Evolutionary conservation across 1,140 invertebrate genomes (phyloP), one percentile per base, ranked within the genome.

Genomic region (Megalonaias nervosa): DNA sequence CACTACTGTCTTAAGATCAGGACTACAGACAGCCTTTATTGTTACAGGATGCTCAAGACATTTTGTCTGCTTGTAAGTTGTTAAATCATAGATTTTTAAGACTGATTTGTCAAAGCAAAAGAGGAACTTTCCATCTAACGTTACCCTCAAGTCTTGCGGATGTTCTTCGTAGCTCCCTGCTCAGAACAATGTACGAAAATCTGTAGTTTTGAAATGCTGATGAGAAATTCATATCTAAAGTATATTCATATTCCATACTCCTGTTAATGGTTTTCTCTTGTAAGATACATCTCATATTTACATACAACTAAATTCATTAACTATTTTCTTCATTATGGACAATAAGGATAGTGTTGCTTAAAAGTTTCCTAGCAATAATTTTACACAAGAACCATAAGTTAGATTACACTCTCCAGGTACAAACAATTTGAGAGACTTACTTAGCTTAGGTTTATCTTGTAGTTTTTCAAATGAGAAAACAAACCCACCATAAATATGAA

Each of bases 1-100:
- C 2, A 78, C 71, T 16, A 78, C 60, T 2, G 70, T 72, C 21
- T 69, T 72, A 70, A 78, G 67, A 48, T 78, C 71, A 21, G 61
- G 60, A 12, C 71, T 68, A 58, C 76, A 78, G 2, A 48, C 71
- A n/a, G n/a, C 26, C 23, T 38, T 68, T 12, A 78, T 55, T 21
- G 73, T 71, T 15, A 71, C 70, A 5, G 70, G 48, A 38, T 78
- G 76, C 64, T 78, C 70, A 17, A 78, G 59, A 31, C 74, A 70
- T 19, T 69, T 70, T n/a, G 64, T 58, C 4, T 26, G 16, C 38
- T 74, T 78, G 23, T 59, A 66, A 2, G 76, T 48, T 58, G 68
- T 78, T 19, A 26, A 14, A 55, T 78, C 70, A 23, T 48, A 69
- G 59, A 78, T 73, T 17, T 57, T 72, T 5, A 78, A 70, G 57